Conservation (phyloP, 2,797 vertebrate genomes). For the Leucoraja ocellata region DNA sequence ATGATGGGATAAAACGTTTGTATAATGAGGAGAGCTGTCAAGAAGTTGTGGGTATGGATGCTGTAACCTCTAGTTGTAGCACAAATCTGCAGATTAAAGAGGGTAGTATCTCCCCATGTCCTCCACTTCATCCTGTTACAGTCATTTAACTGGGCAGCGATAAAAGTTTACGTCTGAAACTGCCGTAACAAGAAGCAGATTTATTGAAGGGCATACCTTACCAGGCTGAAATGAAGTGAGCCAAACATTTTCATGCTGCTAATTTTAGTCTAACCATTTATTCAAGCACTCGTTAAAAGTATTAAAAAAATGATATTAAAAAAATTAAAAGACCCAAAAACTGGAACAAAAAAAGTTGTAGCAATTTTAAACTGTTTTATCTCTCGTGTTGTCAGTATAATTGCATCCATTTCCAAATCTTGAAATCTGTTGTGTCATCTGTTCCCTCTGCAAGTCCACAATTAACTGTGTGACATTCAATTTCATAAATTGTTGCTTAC, state of each 20-base stretch:
- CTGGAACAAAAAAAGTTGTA: slow-evolving; percentile 58
- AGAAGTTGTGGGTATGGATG: slow-evolving; percentile 57
- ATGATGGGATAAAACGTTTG: slow-evolving; percentile 86
- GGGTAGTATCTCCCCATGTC: slow-evolving; percentile 73
- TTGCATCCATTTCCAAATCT: slow-evolving; percentile 37
- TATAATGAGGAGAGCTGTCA: slow-evolving; percentile 80
- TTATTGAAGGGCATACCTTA: slow-evolving; percentile 50
- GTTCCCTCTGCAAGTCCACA: slow-evolving; percentile 17
- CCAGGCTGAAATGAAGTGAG: slow-evolving; percentile 63
- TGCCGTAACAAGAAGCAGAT: slow-evolving; percentile 39
- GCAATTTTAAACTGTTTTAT: slow-evolving; percentile 50
- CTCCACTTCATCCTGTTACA: slow-evolving; percentile 77
- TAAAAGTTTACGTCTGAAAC: slow-evolving; percentile 40
- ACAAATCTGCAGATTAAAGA: slow-evolving; percentile 62
- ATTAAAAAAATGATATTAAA: slow-evolving; percentile 56
- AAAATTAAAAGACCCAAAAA: slow-evolving; percentile 56
- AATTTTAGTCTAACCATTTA: slow-evolving; percentile 59
- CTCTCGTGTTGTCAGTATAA: slow-evolving; percentile 34
- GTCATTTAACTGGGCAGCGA: slow-evolving; percentile 60
- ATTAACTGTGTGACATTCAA: slow-evolving; percentile 20
- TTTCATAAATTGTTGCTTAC: slow-evolving; percentile 29
- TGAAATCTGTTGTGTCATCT: neutral
- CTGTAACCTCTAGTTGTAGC: slow-evolving; percentile 55
- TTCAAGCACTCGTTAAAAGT: slow-evolving; percentile 63
- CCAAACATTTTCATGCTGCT: slow-evolving; percentile 54